Conservation (phyloP, 2,113 vertebrate genomes). For the Mus pahari region DNA sequence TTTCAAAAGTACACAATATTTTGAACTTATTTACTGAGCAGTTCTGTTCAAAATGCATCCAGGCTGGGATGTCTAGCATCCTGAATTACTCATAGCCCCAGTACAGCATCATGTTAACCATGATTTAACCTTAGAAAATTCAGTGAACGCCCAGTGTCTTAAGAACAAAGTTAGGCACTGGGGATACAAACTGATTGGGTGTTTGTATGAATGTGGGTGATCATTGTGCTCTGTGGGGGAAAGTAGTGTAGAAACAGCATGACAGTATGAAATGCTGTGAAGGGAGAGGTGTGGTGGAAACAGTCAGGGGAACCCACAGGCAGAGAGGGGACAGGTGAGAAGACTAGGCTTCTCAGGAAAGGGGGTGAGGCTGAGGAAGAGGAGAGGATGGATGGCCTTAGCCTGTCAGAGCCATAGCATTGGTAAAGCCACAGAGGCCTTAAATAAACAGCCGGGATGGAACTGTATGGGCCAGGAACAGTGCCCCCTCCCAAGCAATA, state of each 20-base stretch:
- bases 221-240: slow-evolving; percentile 8
- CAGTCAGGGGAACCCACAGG: background rate
- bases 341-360: slow-evolving; percentile 3
- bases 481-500: background rate
- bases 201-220: slow-evolving; percentile 22
- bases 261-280: background rate
- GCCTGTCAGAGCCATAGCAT: background rate
- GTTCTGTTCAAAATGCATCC: slow-evolving; percentile 1
- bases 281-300: background rate
- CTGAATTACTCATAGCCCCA: background rate
- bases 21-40: slow-evolving; percentile 26
- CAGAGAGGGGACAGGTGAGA: background rate
- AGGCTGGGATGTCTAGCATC: slow-evolving; percentile 10
- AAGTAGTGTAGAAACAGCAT: background rate
- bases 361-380: slow-evolving; percentile 4
- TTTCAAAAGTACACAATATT: background rate
- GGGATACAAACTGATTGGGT: background rate
- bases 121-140: background rate
- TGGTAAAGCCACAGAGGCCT: background rate
- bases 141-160: slow-evolving; percentile 1
- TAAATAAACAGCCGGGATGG: background rate
- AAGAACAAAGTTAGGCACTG: background rate
- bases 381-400: background rate
- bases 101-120: background rate
- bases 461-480: background rate